Conservation (phyloP, 2,888 invertebrate genomes). For the Erebia aethiops region DNA sequence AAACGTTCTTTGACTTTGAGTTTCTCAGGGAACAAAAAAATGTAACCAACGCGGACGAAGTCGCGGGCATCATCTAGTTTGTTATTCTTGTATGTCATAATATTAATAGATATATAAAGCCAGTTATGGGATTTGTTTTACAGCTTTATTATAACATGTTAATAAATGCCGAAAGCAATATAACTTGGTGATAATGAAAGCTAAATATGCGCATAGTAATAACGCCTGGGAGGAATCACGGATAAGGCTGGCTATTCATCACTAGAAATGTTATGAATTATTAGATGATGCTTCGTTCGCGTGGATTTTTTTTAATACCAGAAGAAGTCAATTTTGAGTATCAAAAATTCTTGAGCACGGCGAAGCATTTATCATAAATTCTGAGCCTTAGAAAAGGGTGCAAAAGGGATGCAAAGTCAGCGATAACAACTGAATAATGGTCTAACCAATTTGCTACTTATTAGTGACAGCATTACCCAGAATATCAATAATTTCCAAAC, state of each 20-base stretch:
- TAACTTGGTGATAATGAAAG: constrained; percentile 33
- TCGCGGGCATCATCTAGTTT: too few species aligned
- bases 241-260: background rate
- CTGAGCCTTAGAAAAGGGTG: background rate
- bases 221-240: constrained; percentile 34
- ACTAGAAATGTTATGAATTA: background rate
- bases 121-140: constrained; percentile 16
- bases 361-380: background rate
- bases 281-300: background rate
- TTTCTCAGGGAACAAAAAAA: too few species aligned
- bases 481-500: constrained; percentile 32
- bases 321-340: too few species aligned
- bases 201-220: constrained; percentile 36
- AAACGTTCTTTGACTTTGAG: too few species aligned
- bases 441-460: constrained; percentile 27
- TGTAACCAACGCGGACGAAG: too few species aligned
- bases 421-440: constrained; percentile 30
- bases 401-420: constrained; percentile 12
- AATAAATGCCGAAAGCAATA: constrained; percentile 32
- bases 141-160: constrained; percentile 26
- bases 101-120: background rate
- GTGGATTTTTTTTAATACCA: background rate
- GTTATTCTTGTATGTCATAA: too few species aligned
- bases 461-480: constrained; percentile 28
- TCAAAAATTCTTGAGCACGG: background rate